phyloP scores from a whole-genome alignment of 2,113 vertebrate species.

The Oryzias melastigma region DNA sequence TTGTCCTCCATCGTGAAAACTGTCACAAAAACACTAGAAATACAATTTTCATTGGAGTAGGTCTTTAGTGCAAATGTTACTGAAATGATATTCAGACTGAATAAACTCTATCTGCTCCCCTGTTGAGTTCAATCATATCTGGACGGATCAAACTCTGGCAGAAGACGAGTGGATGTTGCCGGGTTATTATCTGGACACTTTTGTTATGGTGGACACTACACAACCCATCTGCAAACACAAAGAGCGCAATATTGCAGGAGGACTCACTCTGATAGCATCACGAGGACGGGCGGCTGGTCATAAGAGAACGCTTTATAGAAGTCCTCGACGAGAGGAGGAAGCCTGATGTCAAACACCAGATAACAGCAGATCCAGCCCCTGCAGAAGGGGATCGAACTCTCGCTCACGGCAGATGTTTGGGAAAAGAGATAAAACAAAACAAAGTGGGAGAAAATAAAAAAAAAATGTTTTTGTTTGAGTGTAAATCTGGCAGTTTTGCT shows the following conservation, averaged over 20 bases:
- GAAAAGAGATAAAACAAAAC: constrained; percentile 35
- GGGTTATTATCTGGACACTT: constrained; percentile 34
- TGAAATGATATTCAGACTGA: constrained; percentile 13
- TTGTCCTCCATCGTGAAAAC: neutral
- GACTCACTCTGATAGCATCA: constrained; percentile 43
- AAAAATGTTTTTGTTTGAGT: constrained; percentile 1
- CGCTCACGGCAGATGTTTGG: constrained; percentile 41
- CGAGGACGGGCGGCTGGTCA: constrained; percentile 36
- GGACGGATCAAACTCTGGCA: constrained; percentile 2
- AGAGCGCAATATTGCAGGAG: constrained; percentile 21
- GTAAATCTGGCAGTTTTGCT: too few relatives aligned
- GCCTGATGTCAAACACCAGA: constrained; percentile 57
- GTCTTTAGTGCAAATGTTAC: neutral
- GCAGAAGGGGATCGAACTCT: constrained; percentile 38
- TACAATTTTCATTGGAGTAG: too few relatives aligned
- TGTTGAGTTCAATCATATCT: constrained; percentile 11
- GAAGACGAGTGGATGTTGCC: neutral
- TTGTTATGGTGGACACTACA: constrained; percentile 8
- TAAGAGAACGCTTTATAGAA: constrained; percentile 38
- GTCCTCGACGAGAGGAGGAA: constrained; percentile 47
- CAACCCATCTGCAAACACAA: constrained; percentile 27
- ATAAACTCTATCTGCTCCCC: constrained; percentile 2
- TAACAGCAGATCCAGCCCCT: constrained; percentile 58
- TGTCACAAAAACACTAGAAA: neutral
- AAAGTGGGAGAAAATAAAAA: constrained; percentile 12